A percentile compares a stretch with the other conserved stretches of the same genome.
phyloP scores from a whole-genome alignment of 1,140 invertebrate genomes.

The Drosophila orena region DNA sequence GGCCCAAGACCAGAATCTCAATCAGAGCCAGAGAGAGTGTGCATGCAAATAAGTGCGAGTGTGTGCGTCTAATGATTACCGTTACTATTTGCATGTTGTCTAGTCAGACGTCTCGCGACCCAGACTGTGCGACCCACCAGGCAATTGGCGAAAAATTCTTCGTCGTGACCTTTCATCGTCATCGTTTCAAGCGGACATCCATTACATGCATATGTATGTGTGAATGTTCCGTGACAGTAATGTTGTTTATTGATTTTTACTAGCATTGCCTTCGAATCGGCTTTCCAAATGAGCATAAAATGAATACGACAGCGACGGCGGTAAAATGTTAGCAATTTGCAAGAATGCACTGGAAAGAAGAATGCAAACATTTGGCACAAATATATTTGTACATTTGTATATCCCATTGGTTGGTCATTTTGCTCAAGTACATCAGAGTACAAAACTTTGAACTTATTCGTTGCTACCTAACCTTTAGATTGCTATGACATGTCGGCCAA shows the following conservation, averaged over 20 bases:
- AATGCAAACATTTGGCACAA: no score
- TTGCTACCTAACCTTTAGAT: no score
- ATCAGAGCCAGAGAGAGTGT: constrained; percentile 20
- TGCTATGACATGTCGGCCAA: no score
- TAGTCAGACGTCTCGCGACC: constrained; percentile 80
- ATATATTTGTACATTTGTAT: no score
- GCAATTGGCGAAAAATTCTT: constrained; percentile 68
- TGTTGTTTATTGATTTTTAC: constrained; percentile 20
- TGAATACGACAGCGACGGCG: background rate
- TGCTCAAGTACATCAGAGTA: no score
- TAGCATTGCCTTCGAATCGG: constrained; percentile 18
- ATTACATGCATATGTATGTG: background rate
- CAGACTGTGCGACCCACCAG: constrained; percentile 76
- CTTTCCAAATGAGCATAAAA: constrained; percentile 8
- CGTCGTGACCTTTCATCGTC: constrained; percentile 68
- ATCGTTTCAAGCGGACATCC: constrained; percentile 8
- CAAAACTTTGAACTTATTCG: no score
- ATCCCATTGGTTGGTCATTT: no score
- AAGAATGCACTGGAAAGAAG: background rate
- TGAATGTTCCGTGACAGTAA: background rate
- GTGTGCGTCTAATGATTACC: constrained; percentile 73
- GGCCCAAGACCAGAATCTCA: no score
- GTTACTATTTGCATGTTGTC: constrained; percentile 79
- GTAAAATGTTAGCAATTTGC: background rate
- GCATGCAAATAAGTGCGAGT: constrained; percentile 63